Base-by-base conservation (phyloP, 2,797 vertebrate species). In the Cossypha dichroa region DNA sequence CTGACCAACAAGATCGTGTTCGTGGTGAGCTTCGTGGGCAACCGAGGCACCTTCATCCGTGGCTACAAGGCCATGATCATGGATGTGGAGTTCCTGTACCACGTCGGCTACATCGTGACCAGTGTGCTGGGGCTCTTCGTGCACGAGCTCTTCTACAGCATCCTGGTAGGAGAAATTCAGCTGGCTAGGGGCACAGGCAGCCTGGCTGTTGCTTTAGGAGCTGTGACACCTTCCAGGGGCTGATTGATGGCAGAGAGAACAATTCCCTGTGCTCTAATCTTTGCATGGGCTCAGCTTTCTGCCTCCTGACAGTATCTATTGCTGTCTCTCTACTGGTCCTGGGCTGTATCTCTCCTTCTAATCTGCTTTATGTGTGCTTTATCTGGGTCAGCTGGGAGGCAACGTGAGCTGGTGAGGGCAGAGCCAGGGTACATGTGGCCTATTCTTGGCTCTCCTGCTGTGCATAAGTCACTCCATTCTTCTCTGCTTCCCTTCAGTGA, bases 31-130 rank as follows among this genome's bases (percentile, higher is more conserved):
- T 99, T 99, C 11, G 99, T 99, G 97, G 99, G 99, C 56, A 99
- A 99, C 94, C 99, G 99, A 2, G 99, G 99, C 46, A 99, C 99
- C n/a, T 99, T 99, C 90, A 99, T 99, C 94, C 99, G 99, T 73
- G 99, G 99, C 34, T 99, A 99, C 80, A 99, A 98, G 80, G 99
- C 99, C 95, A 99, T 99, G 99, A 98, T 99, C 96, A 99, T 99
- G 99, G 99, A 99, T 10, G 96, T 99, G 98, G 99, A 99, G 85
- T 99, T 99, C 94, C 96, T 99, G 9, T 99, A 99, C 96, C 99
- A 99, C 2, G 98, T 99, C 66, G 98, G 97, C 56, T 99, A 99
- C 95, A 99, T 99, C 74, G 96, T 99, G 52, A 99, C 99, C 11
- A 99, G 99, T 8, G 98, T 99, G 3, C 97, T 99, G 96, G 99